phyloP scores from a whole-genome alignment of 2,888 invertebrate species.

The Monoplex corrugatus region DNA sequence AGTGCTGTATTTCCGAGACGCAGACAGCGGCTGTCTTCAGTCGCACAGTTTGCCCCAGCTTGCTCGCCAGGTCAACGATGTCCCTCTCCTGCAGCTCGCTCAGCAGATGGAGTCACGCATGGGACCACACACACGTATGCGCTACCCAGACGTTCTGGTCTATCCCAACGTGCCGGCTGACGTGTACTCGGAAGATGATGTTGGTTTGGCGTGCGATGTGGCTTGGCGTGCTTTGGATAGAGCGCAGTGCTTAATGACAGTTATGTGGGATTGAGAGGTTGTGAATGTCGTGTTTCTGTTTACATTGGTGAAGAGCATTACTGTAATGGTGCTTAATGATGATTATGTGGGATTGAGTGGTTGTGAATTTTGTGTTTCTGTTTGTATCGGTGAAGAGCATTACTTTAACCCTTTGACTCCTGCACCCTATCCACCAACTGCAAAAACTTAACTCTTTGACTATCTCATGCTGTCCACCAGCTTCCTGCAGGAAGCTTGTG shows the following conservation, averaged over 20 bases:
- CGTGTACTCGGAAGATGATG: conserved; percentile 46
- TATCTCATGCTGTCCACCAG: no score
- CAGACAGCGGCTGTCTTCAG: conserved; percentile 10
- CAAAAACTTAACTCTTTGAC: no score
- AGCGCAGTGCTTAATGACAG: neutral
- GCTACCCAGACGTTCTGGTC: conserved; percentile 53
- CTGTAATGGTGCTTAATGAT: neutral
- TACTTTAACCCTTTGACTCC: no score
- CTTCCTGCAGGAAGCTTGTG: no score
- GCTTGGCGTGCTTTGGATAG: conserved; percentile 3
- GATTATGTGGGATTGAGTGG: neutral
- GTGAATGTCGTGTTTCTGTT: neutral
- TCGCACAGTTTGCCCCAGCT: conserved; percentile 45
- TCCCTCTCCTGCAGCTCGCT: conserved; percentile 36
- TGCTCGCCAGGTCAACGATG: neutral
- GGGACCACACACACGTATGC: conserved; percentile 50
- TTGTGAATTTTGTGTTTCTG: neutral
- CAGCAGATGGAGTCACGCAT: conserved; percentile 40
- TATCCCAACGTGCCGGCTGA: conserved; percentile 55
- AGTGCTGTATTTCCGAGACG: conserved; percentile 49
- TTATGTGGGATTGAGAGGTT: neutral
- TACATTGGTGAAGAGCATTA: neutral
- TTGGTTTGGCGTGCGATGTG: conserved; percentile 39
- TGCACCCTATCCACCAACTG: no score
- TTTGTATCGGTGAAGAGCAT: neutral